Conservation (phyloP, 2,797 vertebrate species). For the Paramormyrops hopkinsi region DNA sequence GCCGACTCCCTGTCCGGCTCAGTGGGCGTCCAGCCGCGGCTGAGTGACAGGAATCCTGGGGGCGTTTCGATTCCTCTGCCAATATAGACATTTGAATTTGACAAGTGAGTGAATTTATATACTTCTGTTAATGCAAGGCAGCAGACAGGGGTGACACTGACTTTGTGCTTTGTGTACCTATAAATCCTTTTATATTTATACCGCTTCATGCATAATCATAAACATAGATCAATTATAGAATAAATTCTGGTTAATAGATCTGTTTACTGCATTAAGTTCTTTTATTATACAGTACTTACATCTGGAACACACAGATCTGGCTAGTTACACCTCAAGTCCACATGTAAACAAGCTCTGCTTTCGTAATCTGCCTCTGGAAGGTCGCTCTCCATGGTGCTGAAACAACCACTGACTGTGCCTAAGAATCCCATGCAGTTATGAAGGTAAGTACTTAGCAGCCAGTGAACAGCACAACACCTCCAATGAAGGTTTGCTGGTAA, state of each 20-base stretch:
- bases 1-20: not conserved
- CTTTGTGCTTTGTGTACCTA: not conserved
- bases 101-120: not conserved
- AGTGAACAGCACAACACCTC: not conserved
- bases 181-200: not conserved
- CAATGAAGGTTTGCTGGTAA: not conserved
- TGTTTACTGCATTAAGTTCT: not conserved
- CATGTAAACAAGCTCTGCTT: not conserved
- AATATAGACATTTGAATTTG: conserved; percentile 1
- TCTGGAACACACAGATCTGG: not conserved
- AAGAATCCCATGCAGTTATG: not conserved
- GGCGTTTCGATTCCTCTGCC: not conserved
- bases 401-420: not conserved
- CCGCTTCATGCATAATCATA: not conserved
- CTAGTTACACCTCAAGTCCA: not conserved
- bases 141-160: not conserved
- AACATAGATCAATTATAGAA: not conserved
- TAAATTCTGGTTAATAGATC: not conserved
- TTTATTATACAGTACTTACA: not conserved
- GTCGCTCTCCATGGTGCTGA: not conserved
- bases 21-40: not conserved
- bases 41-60: conserved; percentile 6
- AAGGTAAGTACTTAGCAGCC: not conserved
- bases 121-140: not conserved
- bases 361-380: not conserved